Base-by-base conservation (phyloP, 2,797 vertebrate species). In the Bradypus variegatus region DNA sequence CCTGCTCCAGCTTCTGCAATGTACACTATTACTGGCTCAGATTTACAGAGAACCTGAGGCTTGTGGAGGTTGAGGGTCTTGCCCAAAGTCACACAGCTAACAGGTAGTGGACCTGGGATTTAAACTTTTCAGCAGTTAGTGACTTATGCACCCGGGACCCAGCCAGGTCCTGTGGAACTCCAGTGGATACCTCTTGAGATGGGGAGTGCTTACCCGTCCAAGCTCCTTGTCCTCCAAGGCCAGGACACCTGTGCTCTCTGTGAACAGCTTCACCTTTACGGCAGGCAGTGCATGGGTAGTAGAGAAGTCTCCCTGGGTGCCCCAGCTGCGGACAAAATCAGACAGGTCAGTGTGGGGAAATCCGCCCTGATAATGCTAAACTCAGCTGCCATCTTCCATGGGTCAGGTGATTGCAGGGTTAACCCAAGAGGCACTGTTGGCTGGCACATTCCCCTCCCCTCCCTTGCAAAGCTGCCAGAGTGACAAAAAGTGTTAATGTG, bases 201-300 rank as follows among this genome's bases (percentile, higher is more conserved):
- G 6, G 70, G 70, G 21, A 85, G 36, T 1, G 18, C 98, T 98
- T 97, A 99, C 99, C 98, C 99, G 97, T 91, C 99, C 99, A 6
- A 99, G 98, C 96, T 99, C 99, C 96, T 99, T 99, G 96, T 99
- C 99, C 95, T 99, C 99, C 96, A 99, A 97, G 58, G 99, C 99
- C 97, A 99, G 94, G 77, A 99, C 99, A 1, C 99, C 99, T 0
- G 99, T 99, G 97, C 99, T 99, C 96, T 99, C 99, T 0, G 99
- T 99, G 96, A 99, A 99, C 87, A 99, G 98, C 97, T 99, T 99
- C 96, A 99, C 99, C 97, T 99, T 99, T 94, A 99, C 99, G 16
- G 98, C 99, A 38, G 99, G 99, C 83, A 99, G 97, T 0, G 99
- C 99, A 0, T 99, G 99, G 15, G 99, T 99, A 23, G 99, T 99